Evolutionary conservation across 2,888 invertebrate genomes (phyloP).

Genomic region (Nephrotoma flavescens): DNA sequence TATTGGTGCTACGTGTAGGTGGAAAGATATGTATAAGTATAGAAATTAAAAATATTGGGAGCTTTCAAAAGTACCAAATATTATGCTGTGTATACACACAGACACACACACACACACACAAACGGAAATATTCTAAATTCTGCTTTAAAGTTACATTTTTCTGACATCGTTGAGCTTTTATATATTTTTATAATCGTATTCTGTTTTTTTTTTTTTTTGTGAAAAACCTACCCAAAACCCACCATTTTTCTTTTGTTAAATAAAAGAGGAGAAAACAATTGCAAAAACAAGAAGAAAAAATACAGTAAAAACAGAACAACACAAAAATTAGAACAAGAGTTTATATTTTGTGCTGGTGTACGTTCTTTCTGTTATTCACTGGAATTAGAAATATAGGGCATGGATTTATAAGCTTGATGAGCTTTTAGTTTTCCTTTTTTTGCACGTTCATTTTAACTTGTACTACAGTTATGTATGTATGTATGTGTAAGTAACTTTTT

Average conservation of each 20-base stretch:
- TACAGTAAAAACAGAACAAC: not conserved
- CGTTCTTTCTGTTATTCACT: not conserved
- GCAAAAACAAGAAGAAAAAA: not conserved
- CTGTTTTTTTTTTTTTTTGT: not conserved
- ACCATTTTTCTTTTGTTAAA: not conserved
- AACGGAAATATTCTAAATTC: not conserved
- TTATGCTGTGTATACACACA: not conserved
- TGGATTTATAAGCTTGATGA: not conserved
- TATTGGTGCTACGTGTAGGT: not conserved
- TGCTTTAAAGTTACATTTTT: not conserved
- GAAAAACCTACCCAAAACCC: not conserved
- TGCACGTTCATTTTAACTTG: not conserved
- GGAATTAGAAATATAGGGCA: not conserved
- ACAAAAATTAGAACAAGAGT: not conserved
- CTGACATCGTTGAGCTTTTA: not conserved
- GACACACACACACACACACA: not conserved
- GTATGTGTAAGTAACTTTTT: not conserved
- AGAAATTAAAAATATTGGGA: not conserved
- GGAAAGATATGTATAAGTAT: not conserved
- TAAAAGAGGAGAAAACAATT: not conserved
- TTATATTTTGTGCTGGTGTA: not conserved
- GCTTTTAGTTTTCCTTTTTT: not conserved
- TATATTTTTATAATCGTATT: not conserved
- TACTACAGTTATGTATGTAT: too few relatives aligned
- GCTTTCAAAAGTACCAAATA: not conserved